Evolutionary conservation across 2,113 vertebrate species (phyloP).

Genomic region (Oxygymnocypris stewartii): DNA sequence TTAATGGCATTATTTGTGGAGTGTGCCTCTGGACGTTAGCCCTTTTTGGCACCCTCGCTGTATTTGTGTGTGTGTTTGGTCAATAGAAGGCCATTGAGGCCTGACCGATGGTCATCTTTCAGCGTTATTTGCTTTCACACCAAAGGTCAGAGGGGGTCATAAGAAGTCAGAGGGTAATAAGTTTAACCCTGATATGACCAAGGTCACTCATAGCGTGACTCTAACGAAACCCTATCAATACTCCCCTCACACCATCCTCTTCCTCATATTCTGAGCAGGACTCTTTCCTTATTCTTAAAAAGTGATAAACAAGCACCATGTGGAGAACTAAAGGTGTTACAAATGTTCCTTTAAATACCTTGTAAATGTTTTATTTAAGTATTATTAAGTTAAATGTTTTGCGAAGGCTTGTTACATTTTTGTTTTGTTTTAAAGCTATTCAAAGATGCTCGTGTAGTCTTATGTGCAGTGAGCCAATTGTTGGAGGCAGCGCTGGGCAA

Average conservation of each 20-base stretch:
- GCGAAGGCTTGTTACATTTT: neutral
- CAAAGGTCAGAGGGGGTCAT: constrained; percentile 50
- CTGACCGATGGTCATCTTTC: constrained; percentile 81
- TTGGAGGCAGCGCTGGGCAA: constrained; percentile 35
- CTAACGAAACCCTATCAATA: constrained; percentile 38
- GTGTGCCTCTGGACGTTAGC: constrained; percentile 44
- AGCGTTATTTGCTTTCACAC: constrained; percentile 49
- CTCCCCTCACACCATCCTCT: neutral
- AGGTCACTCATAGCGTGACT: constrained; percentile 49
- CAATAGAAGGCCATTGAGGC: constrained; percentile 85
- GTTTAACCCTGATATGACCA: constrained; percentile 54
- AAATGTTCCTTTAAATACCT: neutral
- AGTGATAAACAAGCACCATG: neutral
- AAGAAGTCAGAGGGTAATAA: constrained; percentile 55
- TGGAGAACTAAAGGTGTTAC: neutral
- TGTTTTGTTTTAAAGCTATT: constrained; percentile 5
- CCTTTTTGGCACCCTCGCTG: constrained; percentile 35
- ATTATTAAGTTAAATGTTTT: neutral
- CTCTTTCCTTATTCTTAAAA: neutral
- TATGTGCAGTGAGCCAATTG: constrained; percentile 35
- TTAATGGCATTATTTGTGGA: constrained; percentile 60
- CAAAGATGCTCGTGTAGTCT: constrained; percentile 1
- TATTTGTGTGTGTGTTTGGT: constrained; percentile 72
- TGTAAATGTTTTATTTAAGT: neutral
- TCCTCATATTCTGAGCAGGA: constrained; percentile 7